phyloP scores from a whole-genome alignment of 1,140 invertebrate genomes.

The Drosophila ercepeae region DNA sequence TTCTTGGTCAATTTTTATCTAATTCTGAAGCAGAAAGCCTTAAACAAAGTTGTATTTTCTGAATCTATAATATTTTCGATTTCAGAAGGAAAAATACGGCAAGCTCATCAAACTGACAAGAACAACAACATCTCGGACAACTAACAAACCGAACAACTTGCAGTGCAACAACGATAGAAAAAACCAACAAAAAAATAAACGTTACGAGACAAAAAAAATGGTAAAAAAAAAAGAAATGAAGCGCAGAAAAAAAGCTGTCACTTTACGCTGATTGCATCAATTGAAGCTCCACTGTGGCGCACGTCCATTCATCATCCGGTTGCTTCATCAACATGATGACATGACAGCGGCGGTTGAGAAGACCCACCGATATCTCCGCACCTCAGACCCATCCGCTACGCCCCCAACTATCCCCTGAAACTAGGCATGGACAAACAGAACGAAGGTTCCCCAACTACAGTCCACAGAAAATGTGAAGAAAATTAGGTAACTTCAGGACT shows the following conservation, averaged over 20 bases:
- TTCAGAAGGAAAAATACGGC: neutral
- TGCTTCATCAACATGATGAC: constrained; percentile 82
- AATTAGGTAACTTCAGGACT: constrained; percentile 6
- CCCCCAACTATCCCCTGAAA: neutral
- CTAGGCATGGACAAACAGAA: constrained; percentile 69
- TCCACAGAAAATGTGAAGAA: constrained; percentile 16
- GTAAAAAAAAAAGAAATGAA: constrained; percentile 19
- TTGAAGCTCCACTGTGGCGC: constrained; percentile 80
- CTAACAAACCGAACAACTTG: constrained; percentile 47
- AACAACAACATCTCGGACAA: constrained; percentile 25
- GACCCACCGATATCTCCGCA: constrained; percentile 18
- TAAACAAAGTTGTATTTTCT: too few relatives aligned
- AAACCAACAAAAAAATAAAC: constrained; percentile 4
- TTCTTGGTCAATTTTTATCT: too few relatives aligned
- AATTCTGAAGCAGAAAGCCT: too few relatives aligned
- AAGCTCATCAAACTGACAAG: constrained; percentile 33
- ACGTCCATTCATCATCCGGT: constrained; percentile 82
- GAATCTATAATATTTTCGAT: too few relatives aligned
- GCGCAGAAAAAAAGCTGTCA: constrained; percentile 60
- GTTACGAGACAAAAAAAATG: neutral
- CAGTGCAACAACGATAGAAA: constrained; percentile 36
- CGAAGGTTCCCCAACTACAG: constrained; percentile 46
- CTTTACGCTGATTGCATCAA: constrained; percentile 83
- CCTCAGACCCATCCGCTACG: neutral
- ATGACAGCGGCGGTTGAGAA: constrained; percentile 74